Conservation (phyloP, 2,113 vertebrate genomes). For the Arizona elegans region DNA sequence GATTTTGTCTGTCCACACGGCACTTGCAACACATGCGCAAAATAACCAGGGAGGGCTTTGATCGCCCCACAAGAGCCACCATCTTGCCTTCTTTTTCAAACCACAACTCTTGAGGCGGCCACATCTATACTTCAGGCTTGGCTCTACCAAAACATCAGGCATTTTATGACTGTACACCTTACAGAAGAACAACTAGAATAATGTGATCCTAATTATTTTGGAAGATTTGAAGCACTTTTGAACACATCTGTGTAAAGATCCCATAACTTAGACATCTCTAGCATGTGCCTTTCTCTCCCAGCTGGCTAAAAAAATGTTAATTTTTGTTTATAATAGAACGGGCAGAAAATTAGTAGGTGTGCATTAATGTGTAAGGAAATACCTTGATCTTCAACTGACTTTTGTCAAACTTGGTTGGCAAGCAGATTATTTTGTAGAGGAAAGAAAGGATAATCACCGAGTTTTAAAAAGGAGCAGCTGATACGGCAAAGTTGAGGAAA, state of each 20-base stretch:
- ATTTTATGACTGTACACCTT: neutral
- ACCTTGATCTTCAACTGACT: neutral
- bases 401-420: constrained; percentile 17
- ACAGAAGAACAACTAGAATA: neutral
- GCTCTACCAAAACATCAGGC: neutral
- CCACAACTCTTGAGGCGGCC: neutral
- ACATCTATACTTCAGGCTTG: neutral
- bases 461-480: constrained; percentile 26
- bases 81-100: neutral
- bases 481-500: constrained; percentile 28
- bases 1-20: neutral
- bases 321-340: neutral
- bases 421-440: neutral
- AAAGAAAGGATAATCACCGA: constrained; percentile 18
- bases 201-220: neutral
- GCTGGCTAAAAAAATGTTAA: neutral
- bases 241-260: neutral
- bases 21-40: neutral
- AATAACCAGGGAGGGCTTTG: neutral
- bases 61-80: neutral
- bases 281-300: neutral
- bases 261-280: neutral
- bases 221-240: neutral
- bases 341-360: neutral
- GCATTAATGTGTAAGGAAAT: constrained; percentile 6